Conservation (phyloP, 2,113 vertebrate genomes). For the Rhadina sibilatrix region DNA sequence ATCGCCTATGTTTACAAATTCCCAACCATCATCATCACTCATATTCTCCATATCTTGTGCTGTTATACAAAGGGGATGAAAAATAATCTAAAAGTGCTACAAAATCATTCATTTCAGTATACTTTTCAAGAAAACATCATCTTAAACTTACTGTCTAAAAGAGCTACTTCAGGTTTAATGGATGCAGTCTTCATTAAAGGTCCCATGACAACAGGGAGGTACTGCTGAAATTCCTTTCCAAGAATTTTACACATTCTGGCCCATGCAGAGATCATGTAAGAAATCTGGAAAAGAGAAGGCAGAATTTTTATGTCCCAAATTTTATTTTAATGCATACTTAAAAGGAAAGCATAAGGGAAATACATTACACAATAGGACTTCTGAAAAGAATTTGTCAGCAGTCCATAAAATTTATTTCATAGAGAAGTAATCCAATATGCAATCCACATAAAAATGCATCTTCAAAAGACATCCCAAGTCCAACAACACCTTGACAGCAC, state of each 20-base stretch:
- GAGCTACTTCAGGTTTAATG: slow-evolving; percentile 98
- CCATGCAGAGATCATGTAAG: slow-evolving; percentile 99
- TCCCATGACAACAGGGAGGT: slow-evolving; percentile 98
- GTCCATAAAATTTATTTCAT: neutral
- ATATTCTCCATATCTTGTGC: slow-evolving; percentile 99
- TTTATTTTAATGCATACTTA: neutral
- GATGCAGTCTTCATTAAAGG: slow-evolving; percentile 99
- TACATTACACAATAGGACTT: neutral
- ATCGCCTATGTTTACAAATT: slow-evolving; percentile 97
- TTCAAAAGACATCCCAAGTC: neutral
- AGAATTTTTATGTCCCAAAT: neutral
- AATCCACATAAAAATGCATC: neutral
- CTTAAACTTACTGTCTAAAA: slow-evolving; percentile 90
- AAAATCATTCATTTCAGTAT: neutral
- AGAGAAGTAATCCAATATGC: neutral
- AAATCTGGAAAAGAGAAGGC: slow-evolving; percentile 80
- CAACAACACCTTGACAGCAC: neutral
- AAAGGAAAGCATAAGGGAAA: neutral
- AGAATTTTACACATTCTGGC: slow-evolving; percentile 99
- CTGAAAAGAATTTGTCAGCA: neutral
- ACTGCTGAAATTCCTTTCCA: slow-evolving; percentile 98
- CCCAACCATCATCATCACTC: slow-evolving; percentile 98
- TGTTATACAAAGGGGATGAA: slow-evolving; percentile 17
- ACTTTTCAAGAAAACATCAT: neutral
- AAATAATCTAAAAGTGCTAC: neutral